Conservation (phyloP, 2,888 invertebrate species). For the Amiota mariae region DNA sequence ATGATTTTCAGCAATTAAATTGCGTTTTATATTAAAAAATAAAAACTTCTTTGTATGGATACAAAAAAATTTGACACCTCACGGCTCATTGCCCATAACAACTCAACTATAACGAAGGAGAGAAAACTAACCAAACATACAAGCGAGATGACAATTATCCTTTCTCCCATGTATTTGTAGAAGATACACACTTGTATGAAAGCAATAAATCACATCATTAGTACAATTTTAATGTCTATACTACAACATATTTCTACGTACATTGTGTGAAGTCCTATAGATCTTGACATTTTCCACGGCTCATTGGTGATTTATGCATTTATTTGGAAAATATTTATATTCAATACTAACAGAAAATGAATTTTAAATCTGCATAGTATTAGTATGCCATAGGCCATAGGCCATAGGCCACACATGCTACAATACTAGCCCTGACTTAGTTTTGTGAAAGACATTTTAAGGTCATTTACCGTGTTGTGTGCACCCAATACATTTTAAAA, state of each 20-base stretch:
- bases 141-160: slow-evolving; percentile 24
- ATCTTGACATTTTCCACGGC: slow-evolving; percentile 21
- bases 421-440: slow-evolving; percentile 14
- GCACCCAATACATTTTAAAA: slow-evolving; percentile 19
- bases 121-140: slow-evolving; percentile 6
- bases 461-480: slow-evolving; percentile 28
- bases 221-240: background rate
- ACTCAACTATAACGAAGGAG: background rate
- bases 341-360: background rate
- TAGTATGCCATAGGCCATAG: background rate
- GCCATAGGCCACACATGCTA: slow-evolving; percentile 9
- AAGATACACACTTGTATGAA: background rate
- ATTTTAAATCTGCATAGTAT: background rate
- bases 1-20: slow-evolving; percentile 22
- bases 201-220: slow-evolving; percentile 27
- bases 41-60: background rate
- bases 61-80: slow-evolving; percentile 10
- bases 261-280: slow-evolving; percentile 15
- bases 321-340: slow-evolving; percentile 28
- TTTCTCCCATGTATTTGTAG: background rate
- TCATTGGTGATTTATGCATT: slow-evolving; percentile 26
- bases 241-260: too few relatives aligned
- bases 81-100: slow-evolving; percentile 14
- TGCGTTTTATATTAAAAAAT: slow-evolving; percentile 16
- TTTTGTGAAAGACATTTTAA: slow-evolving; percentile 15